Evolutionary conservation across 2,113 vertebrate genomes (phyloP), one percentile per base, ranked within the genome.

Genomic region (Trogon melanurus): DNA sequence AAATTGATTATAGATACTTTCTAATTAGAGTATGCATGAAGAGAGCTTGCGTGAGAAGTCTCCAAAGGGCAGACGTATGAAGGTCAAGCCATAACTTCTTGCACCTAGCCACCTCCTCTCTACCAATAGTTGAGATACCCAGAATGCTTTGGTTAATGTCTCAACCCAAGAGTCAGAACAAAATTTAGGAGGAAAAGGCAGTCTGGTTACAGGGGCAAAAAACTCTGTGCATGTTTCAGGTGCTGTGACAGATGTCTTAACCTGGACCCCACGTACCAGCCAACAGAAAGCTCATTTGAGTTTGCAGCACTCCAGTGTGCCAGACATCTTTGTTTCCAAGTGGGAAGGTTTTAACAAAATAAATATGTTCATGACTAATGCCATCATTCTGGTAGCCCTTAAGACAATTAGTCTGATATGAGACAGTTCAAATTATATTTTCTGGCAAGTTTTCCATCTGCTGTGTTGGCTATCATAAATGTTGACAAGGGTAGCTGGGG

Each of bases 361-460:
- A 62, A 85, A 32, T 88, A 66, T 10, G 11, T 85, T 89, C 18
- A 44, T 91, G 88, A 96, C 74, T 92, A 93, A 82, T 85, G 69
- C 48, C 47, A 86, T 94, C n/a, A 29, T 89, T 79, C 22, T 50
- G 30, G 36, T 78, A 61, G 69, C 69, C 45, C 67, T 94, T 88
- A 50, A 54, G 50, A 82, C 75, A 62, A 78, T 95, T 84, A 79
- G 14, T 89, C 83, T 87, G 61, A 26, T 83, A 48, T 72, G 89
- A 94, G 91, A 79, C 88, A 92, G 72, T 89, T 85, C 85, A 91
- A 91, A 76, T 94, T 74, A 65, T 6, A 41, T 32, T 93, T 84
- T 64, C 65, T 88, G 67, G 66, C 66, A 93, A 76, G 30, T 79
- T 85, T 95, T 93, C 72, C 30, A 58, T 94, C 70, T 84, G 47